These are phyloP conservation scores for Aythya baeri DNA, from an alignment of 2,113 vertebrate genomes.

Conservation along the genomic window DNA sequence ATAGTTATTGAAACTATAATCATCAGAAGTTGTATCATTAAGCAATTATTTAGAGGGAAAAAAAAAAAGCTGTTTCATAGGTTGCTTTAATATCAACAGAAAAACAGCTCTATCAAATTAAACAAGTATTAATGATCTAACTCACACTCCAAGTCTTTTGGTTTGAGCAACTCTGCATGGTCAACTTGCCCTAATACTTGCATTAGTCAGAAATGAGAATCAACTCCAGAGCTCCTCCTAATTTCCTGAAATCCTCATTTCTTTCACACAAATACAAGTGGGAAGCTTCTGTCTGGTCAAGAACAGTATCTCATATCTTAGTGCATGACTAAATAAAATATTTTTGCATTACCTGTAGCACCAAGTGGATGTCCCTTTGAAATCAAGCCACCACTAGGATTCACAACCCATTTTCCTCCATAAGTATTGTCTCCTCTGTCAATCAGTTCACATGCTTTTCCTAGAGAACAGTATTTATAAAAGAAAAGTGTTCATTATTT, in stretches of 20 bases:
- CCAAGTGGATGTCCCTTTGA: conserved; percentile 98
- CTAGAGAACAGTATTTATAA: conserved; percentile 68
- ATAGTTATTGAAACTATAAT: background rate
- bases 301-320: background rate
- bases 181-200: background rate
- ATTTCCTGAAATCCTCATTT: background rate
- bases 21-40: background rate
- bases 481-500: background rate
- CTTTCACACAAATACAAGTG: background rate
- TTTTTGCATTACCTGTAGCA: conserved; percentile 87
- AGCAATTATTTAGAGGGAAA: background rate
- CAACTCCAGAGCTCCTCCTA: background rate
- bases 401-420: conserved; percentile 94
- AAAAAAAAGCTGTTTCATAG: background rate
- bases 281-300: background rate
- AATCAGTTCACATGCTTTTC: conserved; percentile 88
- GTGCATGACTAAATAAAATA: background rate
- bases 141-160: background rate
- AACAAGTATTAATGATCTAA: background rate
- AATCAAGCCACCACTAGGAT: conserved; percentile 96
- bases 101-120: background rate
- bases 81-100: background rate
- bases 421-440: conserved; percentile 97
- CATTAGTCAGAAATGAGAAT: background rate
- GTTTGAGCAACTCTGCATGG: background rate